A percentile compares a stretch with the other conserved stretches of the same genome.
phyloP scores from a whole-genome alignment of 2,888 invertebrate genomes.

The Antitype chi region DNA sequence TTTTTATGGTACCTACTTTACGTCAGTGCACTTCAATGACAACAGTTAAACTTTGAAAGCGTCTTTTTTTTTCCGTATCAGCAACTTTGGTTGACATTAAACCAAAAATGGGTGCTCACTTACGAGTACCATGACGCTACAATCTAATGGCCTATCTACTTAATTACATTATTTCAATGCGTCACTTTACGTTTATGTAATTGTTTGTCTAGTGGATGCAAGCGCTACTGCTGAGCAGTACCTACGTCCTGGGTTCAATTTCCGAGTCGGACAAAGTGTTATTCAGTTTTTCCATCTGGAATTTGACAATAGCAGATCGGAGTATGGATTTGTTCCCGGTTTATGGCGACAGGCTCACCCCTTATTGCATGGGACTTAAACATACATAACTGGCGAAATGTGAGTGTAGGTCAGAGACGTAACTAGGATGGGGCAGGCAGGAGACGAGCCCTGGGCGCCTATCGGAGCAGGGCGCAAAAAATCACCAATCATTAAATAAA shows the following conservation, averaged over 20 bases:
- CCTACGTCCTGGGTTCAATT: not conserved
- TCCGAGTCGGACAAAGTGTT: not conserved
- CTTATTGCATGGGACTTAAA: too few relatives aligned
- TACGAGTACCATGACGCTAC: not conserved
- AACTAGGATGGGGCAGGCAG: too few relatives aligned
- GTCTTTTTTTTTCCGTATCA: not conserved
- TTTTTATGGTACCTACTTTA: not conserved
- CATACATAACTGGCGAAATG: too few relatives aligned
- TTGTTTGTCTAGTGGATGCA: not conserved
- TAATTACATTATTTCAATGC: slow-evolving; percentile 45
- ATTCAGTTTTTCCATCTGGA: not conserved
- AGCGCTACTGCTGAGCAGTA: not conserved
- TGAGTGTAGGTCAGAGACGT: too few relatives aligned
- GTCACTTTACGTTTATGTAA: slow-evolving; percentile 36
- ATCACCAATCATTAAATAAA: too few relatives aligned
- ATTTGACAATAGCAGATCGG: not conserved
- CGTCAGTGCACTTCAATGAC: not conserved
- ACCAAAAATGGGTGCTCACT: slow-evolving; percentile 4
- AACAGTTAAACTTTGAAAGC: not conserved
- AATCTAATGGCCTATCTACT: slow-evolving; percentile 1
- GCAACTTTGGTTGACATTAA: not conserved
- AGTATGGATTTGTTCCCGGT: not conserved
- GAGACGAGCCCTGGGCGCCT: too few relatives aligned
- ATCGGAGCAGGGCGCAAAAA: too few relatives aligned
- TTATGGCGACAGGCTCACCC: not conserved